Evolutionary conservation across 2,888 invertebrate species (phyloP), one percentile per base, ranked within the genome.

Genomic region (Ectobius pallidus): DNA sequence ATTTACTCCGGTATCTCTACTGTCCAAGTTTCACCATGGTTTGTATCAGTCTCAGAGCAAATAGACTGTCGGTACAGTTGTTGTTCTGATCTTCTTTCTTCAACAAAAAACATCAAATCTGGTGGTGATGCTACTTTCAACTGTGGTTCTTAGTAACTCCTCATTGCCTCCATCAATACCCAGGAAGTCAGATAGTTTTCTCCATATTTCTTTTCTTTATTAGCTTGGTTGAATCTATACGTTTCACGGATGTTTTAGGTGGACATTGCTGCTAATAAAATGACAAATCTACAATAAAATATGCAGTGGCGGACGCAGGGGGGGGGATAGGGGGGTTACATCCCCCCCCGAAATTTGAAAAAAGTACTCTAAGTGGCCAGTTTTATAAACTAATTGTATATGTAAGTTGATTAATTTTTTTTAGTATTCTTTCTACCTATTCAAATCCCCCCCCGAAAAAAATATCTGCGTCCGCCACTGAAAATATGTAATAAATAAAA

Each of bases 131-230:
- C 88, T 52, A 92, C 83, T 1, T 87, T 88, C 46, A 92, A 82
- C 80, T 71, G 80, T 75, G 79, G 79, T 73, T 80, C 80, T 42
- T 80, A 75, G 74, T 80, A 78, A 62, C 77, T 80, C 79, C 73
- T 80, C 79, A 71, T 81, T 80, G 78, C 83, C 82, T 75, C 91
- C 92, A 79, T 94, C 93, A 79, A 95, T 90, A 62, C 95, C 95
- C 52, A 95, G 86, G 82, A 95, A 95, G 81, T 93, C 94, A 42
- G 93, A 91, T 62, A 95, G 89, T 79, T 95, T 92, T 80, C 91
- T 92, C 11, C 93, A 87, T 69, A 95, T 87, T 80, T 95, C 95
- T 80, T 94, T 93, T 79, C n/a, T 93, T 94, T 79, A 95, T 93
- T 77, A 94, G 88, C 76, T 93, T 92, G 1, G 94, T 93, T 16